Evolutionary conservation across 2,888 invertebrate genomes (phyloP), one percentile per base, ranked within the genome.

Genomic region (Tiphia femorata): DNA sequence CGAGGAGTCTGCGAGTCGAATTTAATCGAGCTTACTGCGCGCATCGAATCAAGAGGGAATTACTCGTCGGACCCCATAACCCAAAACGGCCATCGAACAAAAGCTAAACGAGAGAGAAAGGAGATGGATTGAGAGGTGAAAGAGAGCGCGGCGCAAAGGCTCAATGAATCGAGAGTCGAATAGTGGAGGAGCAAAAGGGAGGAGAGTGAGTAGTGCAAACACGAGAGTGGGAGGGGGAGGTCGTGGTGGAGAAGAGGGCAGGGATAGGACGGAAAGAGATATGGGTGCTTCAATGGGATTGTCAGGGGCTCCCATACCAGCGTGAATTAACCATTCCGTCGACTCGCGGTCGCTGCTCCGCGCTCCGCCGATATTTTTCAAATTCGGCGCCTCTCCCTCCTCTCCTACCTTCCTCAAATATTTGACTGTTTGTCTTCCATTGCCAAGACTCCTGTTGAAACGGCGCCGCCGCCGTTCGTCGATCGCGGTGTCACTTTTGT

Each of bases 371-470:
- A 70, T 76, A 72, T 76, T 77, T 76, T 75, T 66, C 58, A 75
- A 77, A 74, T 68, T 77, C 74, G 69, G 62, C 74, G 43, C 33
- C 33, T n/a, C 33, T n/a, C 33, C 12, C 33, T 4, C 33, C n/a
- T 5, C 33, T n/a, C 33, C 8, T 5, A 58, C 56, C 62, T 48
- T 43, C 61, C 49, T 70, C 77, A 77, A 76, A 76, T 74, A 77
- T 76, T 77, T 74, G 73, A 72, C 67, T 73, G 70, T 76, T 75
- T 73, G 69, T 63, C 69, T 71, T 73, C 62, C 73, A 72, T 76
- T 72, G 76, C 66, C 70, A 73, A 76, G 72, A 73, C 63, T 67
- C 60, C 49, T 76, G 56, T 76, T 76, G 77, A 77, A 77, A 70
- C 58, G 70, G 62, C 67, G 55, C 64, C 62, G 56, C 67, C 48